Conservation (phyloP, 2,113 vertebrate genomes). For the Paratilapia polleni region DNA sequence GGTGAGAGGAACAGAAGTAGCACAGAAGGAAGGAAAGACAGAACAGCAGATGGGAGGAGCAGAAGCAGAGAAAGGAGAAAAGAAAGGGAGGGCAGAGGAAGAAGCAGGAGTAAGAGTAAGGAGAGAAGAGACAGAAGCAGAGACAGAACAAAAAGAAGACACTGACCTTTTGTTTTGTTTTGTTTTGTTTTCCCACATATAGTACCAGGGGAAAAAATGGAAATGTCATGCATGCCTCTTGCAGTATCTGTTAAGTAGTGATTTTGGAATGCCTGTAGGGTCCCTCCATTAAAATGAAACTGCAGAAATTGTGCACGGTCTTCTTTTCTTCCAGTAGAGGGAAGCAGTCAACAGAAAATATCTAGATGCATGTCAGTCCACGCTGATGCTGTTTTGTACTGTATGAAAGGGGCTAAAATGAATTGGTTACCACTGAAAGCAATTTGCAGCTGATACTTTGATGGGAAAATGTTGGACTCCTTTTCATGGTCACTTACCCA, state of each 20-base stretch:
- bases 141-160: slow-evolving; percentile 42
- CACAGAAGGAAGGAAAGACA: slow-evolving; percentile 60
- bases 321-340: slow-evolving; percentile 66
- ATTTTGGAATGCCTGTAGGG: not conserved
- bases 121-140: slow-evolving; percentile 45
- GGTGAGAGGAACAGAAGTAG: slow-evolving; percentile 57
- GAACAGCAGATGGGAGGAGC: slow-evolving; percentile 77
- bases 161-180: slow-evolving; percentile 20
- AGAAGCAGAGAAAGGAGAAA: slow-evolving; percentile 68
- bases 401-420: slow-evolving; percentile 27
- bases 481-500: slow-evolving; percentile 22
- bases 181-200: not conserved
- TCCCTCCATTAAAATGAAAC: not conserved
- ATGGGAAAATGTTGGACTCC: slow-evolving; percentile 40
- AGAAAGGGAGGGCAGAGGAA: slow-evolving; percentile 53
- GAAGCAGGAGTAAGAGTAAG: slow-evolving; percentile 50
- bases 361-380: not conserved
- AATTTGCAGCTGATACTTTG: slow-evolving; percentile 43
- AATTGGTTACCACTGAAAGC: slow-evolving; percentile 52
- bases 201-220: not conserved
- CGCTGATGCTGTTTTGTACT: not conserved
- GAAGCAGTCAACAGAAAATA: slow-evolving; percentile 62
- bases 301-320: not conserved
- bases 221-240: not conserved
- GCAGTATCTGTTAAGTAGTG: not conserved